Conservation (phyloP, 2,113 vertebrate species). For the Pedetes capensis region DNA sequence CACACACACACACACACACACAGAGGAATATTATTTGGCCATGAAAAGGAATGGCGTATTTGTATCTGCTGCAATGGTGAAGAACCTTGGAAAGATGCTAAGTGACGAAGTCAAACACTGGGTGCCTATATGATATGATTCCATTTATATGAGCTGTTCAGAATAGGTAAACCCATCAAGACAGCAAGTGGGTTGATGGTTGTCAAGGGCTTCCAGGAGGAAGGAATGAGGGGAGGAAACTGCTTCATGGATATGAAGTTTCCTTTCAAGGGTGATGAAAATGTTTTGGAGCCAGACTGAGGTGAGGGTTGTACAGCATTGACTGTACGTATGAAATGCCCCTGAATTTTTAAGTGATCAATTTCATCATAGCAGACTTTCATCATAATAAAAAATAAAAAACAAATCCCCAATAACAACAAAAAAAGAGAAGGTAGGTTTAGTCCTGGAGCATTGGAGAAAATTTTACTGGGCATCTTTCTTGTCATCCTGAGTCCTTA, state of each 20-base stretch:
- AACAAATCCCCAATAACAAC: not conserved
- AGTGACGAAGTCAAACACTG: not conserved
- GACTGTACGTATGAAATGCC: not conserved
- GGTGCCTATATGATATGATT: not conserved
- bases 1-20: not conserved
- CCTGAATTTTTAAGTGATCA: not conserved
- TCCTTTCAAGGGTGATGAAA: not conserved
- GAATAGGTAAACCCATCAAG: not conserved
- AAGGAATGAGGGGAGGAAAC: not conserved
- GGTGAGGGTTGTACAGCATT: not conserved
- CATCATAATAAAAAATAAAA: not conserved
- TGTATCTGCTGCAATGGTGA: not conserved
- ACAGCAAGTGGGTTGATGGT: not conserved
- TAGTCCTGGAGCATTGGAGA: not conserved
- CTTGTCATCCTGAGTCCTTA: not conserved
- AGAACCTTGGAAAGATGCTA: not conserved
- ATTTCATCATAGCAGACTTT: conserved; percentile 18
- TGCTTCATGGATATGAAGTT: not conserved
- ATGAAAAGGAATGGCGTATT: not conserved
- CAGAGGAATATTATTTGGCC: not conserved
- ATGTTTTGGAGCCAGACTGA: not conserved
- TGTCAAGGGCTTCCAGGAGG: not conserved
- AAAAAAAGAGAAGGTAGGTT: not conserved
- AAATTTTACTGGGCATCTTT: not conserved
- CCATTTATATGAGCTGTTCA: not conserved